A percentile compares a stretch with the other conserved stretches of the same genome.
Conservation (phyloP, 2,113 vertebrate species). For the Plectropomus leopardus region DNA sequence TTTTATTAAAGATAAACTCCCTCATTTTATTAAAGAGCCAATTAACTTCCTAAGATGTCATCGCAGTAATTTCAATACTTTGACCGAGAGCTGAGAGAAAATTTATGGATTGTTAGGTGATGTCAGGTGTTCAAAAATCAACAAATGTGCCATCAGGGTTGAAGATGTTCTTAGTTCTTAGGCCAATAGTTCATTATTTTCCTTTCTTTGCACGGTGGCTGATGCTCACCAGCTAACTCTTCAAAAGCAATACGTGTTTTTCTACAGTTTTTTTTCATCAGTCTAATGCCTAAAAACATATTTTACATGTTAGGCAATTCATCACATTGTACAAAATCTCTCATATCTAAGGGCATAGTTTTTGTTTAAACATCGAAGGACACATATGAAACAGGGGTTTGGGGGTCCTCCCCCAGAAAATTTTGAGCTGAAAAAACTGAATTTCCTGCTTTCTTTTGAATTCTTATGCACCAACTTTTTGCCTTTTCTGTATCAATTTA, state of each 20-base stretch:
- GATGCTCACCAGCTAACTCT: neutral
- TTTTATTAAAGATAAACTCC: slow-evolving; percentile 45
- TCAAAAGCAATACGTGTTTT: too few relatives aligned
- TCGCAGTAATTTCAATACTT: neutral
- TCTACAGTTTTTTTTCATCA: neutral
- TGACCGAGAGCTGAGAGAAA: neutral
- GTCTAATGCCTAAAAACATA: neutral
- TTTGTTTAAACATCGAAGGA: too few relatives aligned
- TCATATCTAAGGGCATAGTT: too few relatives aligned
- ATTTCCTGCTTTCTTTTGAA: too few relatives aligned
- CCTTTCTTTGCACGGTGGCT: neutral
- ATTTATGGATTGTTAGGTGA: neutral
- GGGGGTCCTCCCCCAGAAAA: too few relatives aligned
- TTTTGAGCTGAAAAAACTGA: too few relatives aligned
- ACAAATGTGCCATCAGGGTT: neutral
- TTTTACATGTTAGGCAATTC: neutral
- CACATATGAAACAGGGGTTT: too few relatives aligned
- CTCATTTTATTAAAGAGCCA: neutral
- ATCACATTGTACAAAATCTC: neutral
- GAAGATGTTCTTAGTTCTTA: neutral
- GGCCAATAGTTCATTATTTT: neutral
- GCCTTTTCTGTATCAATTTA: too few relatives aligned
- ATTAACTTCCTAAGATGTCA: neutral
- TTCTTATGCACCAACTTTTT: too few relatives aligned
- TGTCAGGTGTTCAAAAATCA: neutral